phyloP scores from a whole-genome alignment of 2,797 vertebrate species.

The Chelon labrosus region DNA sequence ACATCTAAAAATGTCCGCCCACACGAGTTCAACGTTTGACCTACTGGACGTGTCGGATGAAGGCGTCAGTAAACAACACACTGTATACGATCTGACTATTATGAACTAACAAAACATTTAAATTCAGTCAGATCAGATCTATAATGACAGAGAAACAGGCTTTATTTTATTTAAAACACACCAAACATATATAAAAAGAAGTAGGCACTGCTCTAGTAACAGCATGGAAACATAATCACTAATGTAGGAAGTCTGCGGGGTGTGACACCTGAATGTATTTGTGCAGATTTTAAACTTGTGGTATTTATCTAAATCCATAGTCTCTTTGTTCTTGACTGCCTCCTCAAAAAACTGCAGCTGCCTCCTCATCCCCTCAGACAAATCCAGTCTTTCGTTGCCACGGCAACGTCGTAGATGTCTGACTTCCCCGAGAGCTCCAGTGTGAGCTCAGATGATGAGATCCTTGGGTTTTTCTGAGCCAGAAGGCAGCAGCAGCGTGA shows the following conservation, averaged over 20 bases:
- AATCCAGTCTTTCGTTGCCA: conserved; percentile 39
- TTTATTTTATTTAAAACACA: too few species aligned
- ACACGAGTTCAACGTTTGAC: not conserved
- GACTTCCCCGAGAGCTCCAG: conserved; percentile 3
- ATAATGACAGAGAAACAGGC: not conserved
- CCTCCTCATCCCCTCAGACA: conserved; percentile 18
- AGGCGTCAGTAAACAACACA: too few species aligned
- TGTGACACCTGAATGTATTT: not conserved
- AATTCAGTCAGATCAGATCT: not conserved
- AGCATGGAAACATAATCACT: too few species aligned
- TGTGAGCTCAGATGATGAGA: conserved; percentile 4
- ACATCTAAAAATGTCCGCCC: not conserved
- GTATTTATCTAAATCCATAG: not conserved
- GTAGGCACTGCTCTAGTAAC: too few species aligned
- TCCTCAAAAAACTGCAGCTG: not conserved
- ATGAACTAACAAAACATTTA: not conserved
- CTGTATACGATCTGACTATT: not conserved
- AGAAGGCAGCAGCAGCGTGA: too few species aligned
- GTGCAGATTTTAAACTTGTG: not conserved
- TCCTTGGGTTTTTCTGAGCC: not conserved
- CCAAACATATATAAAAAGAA: too few species aligned
- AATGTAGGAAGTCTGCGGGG: not conserved
- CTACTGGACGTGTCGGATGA: not conserved
- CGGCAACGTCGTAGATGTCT: conserved; percentile 46
- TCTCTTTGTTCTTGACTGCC: conserved; percentile 2